Conservation (phyloP, 2,888 invertebrate genomes). For the Rhingia campestris region DNA sequence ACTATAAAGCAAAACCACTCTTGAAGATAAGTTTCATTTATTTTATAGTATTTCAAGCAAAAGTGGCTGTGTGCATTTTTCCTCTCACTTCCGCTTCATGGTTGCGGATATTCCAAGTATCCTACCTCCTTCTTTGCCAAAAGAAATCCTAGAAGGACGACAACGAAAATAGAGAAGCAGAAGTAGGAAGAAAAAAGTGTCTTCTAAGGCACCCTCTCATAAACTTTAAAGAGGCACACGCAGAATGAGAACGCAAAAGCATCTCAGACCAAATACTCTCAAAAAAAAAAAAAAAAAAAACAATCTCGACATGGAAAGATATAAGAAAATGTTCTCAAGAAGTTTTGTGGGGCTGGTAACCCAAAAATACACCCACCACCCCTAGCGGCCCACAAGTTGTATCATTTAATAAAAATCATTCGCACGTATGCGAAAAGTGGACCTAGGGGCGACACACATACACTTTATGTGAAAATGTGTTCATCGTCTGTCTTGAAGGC, state of each 20-base stretch:
- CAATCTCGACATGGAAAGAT: slow-evolving; percentile 47
- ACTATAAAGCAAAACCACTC: slow-evolving; percentile 13
- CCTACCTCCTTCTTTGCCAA: slow-evolving; percentile 12
- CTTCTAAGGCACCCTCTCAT: slow-evolving; percentile 62
- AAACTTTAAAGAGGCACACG: slow-evolving; percentile 72
- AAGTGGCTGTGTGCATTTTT: slow-evolving; percentile 54
- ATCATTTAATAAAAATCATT: slow-evolving; percentile 72
- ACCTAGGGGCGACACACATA: slow-evolving; percentile 64
- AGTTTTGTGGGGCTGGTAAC: neutral
- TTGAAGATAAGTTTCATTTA: slow-evolving; percentile 71
- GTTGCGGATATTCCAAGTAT: slow-evolving; percentile 64
- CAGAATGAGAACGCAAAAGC: slow-evolving; percentile 47
- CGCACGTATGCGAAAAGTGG: slow-evolving; percentile 71
- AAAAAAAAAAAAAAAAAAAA: slow-evolving; percentile 21
- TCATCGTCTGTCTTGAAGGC: slow-evolving; percentile 41
- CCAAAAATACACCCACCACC: neutral
- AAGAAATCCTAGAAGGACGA: slow-evolving; percentile 45
- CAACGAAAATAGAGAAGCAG: slow-evolving; percentile 37
- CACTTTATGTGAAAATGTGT: slow-evolving; percentile 63
- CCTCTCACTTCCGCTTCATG: slow-evolving; percentile 56
- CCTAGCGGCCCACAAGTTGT: slow-evolving; percentile 5
- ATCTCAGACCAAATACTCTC: slow-evolving; percentile 42
- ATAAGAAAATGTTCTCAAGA: slow-evolving; percentile 53
- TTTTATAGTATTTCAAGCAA: slow-evolving; percentile 65
- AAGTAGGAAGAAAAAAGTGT: slow-evolving; percentile 42